phyloP scores from a whole-genome alignment of 1,140 invertebrate genomes.

The Caenorhabditis briggsae region DNA sequence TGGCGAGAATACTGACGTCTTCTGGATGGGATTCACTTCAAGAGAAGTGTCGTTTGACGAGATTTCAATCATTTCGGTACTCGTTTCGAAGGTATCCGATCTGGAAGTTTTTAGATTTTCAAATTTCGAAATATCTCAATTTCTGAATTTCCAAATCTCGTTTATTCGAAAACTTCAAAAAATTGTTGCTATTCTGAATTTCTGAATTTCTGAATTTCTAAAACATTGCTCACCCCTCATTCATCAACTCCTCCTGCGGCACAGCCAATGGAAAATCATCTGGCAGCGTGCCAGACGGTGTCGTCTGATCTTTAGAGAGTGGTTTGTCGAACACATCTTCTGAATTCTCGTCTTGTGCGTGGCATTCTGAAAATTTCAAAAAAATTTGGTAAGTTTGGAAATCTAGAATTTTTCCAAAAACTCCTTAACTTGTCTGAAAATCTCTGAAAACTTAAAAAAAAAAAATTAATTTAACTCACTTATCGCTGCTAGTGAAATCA shows the following conservation, averaged over 20 bases:
- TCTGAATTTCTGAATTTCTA: too few species aligned
- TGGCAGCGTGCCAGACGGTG: neutral
- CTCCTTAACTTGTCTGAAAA: too few species aligned
- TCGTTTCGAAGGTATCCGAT: constrained; percentile 12
- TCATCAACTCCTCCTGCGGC: constrained; percentile 19
- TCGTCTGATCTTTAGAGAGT: neutral
- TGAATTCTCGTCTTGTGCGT: constrained; percentile 43
- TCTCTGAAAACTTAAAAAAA: too few species aligned
- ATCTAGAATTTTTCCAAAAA: too few species aligned
- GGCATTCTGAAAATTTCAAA: neutral
- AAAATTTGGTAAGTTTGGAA: too few species aligned
- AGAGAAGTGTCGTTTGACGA: constrained; percentile 4
- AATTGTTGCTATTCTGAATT: too few species aligned
- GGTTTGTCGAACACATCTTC: constrained; percentile 47
- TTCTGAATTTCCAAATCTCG: too few species aligned
- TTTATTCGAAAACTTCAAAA: too few species aligned
- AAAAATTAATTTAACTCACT: neutral
- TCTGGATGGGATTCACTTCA: constrained; percentile 35
- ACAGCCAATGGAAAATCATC: constrained; percentile 20
- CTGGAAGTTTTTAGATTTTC: neutral
- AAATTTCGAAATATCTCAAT: too few species aligned
- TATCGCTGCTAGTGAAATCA: neutral
- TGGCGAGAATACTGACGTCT: constrained; percentile 32
- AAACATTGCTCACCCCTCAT: neutral
- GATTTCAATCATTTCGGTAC: constrained; percentile 38